A percentile compares a stretch with the other conserved stretches of the same genome.
These are phyloP conservation scores for Neolamprologus toae DNA, from an alignment of 2,113 vertebrate genomes.

Conservation along the genomic window DNA sequence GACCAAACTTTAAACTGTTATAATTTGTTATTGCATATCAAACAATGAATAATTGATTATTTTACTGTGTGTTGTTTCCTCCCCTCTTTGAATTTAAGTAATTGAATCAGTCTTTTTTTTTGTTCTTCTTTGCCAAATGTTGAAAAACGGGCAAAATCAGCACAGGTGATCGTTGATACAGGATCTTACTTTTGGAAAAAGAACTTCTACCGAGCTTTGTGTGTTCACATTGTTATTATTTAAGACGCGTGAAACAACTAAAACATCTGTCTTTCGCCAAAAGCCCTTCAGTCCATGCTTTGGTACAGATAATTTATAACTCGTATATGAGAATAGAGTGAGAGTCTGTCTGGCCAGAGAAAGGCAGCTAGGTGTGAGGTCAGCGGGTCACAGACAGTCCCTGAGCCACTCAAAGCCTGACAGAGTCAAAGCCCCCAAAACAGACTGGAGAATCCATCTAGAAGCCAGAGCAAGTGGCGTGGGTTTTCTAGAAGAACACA, in stretches of 20 bases:
- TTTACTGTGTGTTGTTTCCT: neutral
- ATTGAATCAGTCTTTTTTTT: neutral
- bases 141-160: neutral
- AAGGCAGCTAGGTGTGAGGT: conserved; percentile 58
- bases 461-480: conserved; percentile 39
- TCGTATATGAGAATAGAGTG: conserved; percentile 3
- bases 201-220: neutral
- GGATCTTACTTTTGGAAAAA: neutral
- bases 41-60: neutral
- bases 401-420: conserved; percentile 23
- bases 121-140: neutral
- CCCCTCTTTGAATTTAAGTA: neutral
- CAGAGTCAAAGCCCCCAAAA: conserved; percentile 40
- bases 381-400: conserved; percentile 51
- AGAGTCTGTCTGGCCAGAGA: conserved; percentile 1
- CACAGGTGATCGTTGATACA: neutral
- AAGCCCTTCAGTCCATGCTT: neutral
- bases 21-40: neutral
- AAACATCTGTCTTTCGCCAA: neutral
- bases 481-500: conserved; percentile 56
- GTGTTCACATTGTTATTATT: neutral
- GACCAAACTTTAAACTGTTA: neutral
- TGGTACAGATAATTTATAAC: conserved; percentile 10
- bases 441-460: conserved; percentile 67
- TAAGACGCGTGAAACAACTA: neutral